Percentiles rank a stretch among this genome's conserved stretches.
Evolutionary conservation across 2,113 vertebrate species (phyloP).

Genomic region (Ammodytes dubius): DNA sequence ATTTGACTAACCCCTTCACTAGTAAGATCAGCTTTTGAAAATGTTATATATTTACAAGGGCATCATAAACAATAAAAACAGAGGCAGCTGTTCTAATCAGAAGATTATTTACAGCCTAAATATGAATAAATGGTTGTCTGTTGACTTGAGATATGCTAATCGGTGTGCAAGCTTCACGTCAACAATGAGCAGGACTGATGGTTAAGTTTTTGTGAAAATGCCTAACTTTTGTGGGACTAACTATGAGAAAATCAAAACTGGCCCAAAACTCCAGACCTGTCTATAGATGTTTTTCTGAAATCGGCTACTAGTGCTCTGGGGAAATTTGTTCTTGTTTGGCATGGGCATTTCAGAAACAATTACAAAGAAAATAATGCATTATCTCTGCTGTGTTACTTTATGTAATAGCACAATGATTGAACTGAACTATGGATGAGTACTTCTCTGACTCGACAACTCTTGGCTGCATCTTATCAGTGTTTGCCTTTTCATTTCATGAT

Average conservation of each 20-base stretch:
- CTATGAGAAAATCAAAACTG: neutral
- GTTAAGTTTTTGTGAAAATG: neutral
- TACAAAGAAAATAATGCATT: neutral
- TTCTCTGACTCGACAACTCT: conserved; percentile 1
- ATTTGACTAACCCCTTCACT: no score
- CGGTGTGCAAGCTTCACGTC: no score
- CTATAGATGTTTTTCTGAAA: neutral
- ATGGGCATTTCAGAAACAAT: conserved; percentile 14
- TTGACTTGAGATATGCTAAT: no score
- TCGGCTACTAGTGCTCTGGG: neutral
- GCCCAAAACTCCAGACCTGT: neutral
- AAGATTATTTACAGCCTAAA: no score
- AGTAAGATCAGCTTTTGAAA: no score
- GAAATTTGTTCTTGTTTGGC: neutral
- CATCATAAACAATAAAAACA: no score
- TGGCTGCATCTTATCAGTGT: conserved; percentile 7
- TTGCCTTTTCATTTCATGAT: conserved; percentile 26
- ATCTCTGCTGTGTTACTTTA: neutral
- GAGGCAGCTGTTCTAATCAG: no score
- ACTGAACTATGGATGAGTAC: neutral
- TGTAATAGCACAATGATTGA: conserved; percentile 13
- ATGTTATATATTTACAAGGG: no score
- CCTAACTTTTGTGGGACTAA: neutral
- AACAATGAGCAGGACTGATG: no score
- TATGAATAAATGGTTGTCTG: neutral